phyloP scores from a whole-genome alignment of 2,797 vertebrate species.

The Leuciscus waleckii region DNA sequence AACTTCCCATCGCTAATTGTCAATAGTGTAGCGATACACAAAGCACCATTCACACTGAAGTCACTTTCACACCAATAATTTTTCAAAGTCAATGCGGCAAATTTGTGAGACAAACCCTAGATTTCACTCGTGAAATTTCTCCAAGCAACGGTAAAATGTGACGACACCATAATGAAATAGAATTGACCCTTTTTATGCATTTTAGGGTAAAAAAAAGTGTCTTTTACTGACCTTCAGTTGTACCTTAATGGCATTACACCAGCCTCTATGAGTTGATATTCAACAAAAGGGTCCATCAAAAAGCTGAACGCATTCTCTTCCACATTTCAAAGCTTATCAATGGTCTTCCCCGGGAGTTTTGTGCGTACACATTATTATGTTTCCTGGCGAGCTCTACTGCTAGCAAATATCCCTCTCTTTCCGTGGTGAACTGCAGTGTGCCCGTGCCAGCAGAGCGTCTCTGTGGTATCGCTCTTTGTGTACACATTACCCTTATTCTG shows the following conservation, averaged over 20 bases:
- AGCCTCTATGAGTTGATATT: slow-evolving; percentile 38
- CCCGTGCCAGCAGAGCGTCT: slow-evolving; percentile 41
- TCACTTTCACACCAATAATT: not conserved
- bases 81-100: not conserved
- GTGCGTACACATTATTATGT: slow-evolving; percentile 22
- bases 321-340: slow-evolving; percentile 22
- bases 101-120: not conserved
- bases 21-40: not conserved
- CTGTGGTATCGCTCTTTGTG: slow-evolving; percentile 50
- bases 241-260: slow-evolving; percentile 20
- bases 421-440: slow-evolving; percentile 47
- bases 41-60: not conserved
- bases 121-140: too few relatives aligned
- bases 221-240: slow-evolving; percentile 19
- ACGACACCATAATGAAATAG: not conserved
- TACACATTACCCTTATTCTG: slow-evolving; percentile 45
- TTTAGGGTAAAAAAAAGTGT: too few relatives aligned
- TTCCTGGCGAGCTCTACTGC: slow-evolving; percentile 49
- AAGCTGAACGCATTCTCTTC: slow-evolving; percentile 27
- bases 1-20: too few relatives aligned
- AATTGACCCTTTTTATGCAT: not conserved
- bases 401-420: slow-evolving; percentile 53
- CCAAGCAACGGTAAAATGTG: not conserved
- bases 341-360: slow-evolving; percentile 35
- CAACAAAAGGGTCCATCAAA: slow-evolving; percentile 33